Evolutionary conservation across 2,797 vertebrate species (phyloP).

Genomic region (Hippocampus kuda): DNA sequence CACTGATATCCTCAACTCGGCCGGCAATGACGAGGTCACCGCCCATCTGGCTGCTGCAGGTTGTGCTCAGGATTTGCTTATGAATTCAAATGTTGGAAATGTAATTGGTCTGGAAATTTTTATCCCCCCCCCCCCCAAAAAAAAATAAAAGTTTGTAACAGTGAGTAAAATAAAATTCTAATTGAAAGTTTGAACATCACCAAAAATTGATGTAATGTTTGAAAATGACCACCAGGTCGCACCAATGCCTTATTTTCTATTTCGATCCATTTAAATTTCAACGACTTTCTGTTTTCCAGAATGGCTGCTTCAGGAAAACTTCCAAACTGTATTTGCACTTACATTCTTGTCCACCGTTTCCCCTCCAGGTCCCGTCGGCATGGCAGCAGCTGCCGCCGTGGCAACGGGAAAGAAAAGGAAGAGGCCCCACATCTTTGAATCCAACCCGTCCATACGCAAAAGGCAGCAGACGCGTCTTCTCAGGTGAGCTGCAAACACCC

Average conservation of each 20-base stretch:
- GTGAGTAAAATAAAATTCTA: not conserved
- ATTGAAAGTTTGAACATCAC: not conserved
- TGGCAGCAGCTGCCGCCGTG: slow-evolving; percentile 95
- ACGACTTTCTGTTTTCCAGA: not conserved
- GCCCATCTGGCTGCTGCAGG: slow-evolving; percentile 96
- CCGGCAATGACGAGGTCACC: slow-evolving; percentile 88
- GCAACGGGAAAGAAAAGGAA: slow-evolving; percentile 96
- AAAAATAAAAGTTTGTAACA: too few species aligned
- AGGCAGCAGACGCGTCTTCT: slow-evolving; percentile 95
- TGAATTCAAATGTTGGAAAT: too few species aligned
- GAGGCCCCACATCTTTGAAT: slow-evolving; percentile 95
- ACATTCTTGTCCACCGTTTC: not conserved
- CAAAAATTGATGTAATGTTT: not conserved
- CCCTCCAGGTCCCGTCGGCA: slow-evolving; percentile 85
- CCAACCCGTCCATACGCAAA: slow-evolving; percentile 96
- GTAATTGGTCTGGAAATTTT: too few species aligned
- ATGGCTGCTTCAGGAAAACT: not conserved
- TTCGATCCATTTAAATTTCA: not conserved
- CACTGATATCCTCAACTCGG: slow-evolving; percentile 95
- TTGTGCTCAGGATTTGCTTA: slow-evolving; percentile 33
- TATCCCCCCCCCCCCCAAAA: too few species aligned
- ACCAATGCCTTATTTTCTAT: slow-evolving; percentile 8
- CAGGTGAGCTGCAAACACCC: slow-evolving; percentile 66
- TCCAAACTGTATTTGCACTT: not conserved
- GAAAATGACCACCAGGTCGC: slow-evolving; percentile 41